These are phyloP conservation scores for Crematogaster levior DNA, from an alignment of 2,888 invertebrate genomes.

Conservation along the genomic window DNA sequence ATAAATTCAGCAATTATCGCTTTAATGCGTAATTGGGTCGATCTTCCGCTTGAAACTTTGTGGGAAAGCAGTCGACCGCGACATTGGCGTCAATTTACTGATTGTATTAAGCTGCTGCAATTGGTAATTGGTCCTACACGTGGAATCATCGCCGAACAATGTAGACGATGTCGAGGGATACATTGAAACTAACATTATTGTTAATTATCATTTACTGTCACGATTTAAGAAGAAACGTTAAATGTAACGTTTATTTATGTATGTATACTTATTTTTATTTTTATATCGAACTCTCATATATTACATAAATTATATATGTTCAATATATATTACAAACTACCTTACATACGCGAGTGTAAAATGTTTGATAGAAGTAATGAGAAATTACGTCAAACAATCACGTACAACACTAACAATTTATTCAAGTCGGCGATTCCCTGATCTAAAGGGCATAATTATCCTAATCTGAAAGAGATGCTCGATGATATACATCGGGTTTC, in stretches of 20 bases:
- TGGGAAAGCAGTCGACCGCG: conserved; percentile 81
- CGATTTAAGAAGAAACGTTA: neutral
- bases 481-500: neutral
- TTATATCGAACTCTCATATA: neutral
- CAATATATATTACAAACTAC: neutral
- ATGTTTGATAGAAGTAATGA: neutral
- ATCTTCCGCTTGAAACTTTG: conserved; percentile 76
- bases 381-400: neutral
- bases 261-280: neutral
- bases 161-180: neutral
- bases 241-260: no score
- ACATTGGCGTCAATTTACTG: conserved; percentile 82
- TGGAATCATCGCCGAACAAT: conserved; percentile 47
- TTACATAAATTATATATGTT: neutral
- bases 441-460: neutral
- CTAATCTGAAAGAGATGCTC: neutral
- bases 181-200: no score
- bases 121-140: conserved; percentile 68
- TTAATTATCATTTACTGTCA: neutral
- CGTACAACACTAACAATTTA: neutral
- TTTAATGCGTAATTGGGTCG: conserved; percentile 82
- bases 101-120: conserved; percentile 75
- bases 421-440: neutral
- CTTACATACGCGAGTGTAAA: neutral
- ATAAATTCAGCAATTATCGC: conserved; percentile 84